phyloP scores from a whole-genome alignment of 2,113 vertebrate species.

The Gracilinanus agilis region DNA sequence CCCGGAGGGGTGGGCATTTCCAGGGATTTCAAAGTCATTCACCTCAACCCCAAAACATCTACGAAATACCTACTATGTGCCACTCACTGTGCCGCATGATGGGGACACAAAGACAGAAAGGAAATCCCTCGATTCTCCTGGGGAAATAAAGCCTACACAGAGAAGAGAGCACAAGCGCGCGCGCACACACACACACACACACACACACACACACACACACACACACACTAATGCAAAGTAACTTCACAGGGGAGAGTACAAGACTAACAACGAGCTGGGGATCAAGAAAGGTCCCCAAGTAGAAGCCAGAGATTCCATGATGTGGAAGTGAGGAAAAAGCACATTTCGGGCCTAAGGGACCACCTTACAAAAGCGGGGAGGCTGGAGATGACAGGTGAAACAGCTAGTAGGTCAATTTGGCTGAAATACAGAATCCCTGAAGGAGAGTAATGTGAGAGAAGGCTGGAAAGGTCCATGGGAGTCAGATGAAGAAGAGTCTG shows the following conservation, averaged over 20 bases:
- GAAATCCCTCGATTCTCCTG: not conserved
- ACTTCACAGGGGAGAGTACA: not conserved
- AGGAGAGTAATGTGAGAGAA: not conserved
- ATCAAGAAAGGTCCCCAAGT: not conserved
- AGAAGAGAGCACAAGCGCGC: no score
- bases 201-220: not conserved
- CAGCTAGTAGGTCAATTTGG: not conserved
- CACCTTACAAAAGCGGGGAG: not conserved
- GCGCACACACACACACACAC: no score
- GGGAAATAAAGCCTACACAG: not conserved
- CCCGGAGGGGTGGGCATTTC: not conserved
- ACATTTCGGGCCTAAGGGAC: not conserved
- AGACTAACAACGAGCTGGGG: not conserved
- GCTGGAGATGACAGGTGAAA: not conserved
- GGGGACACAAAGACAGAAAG: not conserved
- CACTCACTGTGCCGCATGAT: not conserved
- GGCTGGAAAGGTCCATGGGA: not conserved
- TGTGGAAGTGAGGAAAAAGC: not conserved
- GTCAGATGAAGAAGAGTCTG: not conserved
- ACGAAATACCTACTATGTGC: not conserved
- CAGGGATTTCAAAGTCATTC: not conserved
- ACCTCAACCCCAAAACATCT: not conserved
- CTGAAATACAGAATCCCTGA: not conserved
- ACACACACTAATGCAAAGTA: not conserved
- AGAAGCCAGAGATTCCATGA: not conserved